These are phyloP conservation scores for Aphidoletes aphidimyza DNA, from an alignment of 2,888 invertebrate species.

Conservation along the genomic window DNA sequence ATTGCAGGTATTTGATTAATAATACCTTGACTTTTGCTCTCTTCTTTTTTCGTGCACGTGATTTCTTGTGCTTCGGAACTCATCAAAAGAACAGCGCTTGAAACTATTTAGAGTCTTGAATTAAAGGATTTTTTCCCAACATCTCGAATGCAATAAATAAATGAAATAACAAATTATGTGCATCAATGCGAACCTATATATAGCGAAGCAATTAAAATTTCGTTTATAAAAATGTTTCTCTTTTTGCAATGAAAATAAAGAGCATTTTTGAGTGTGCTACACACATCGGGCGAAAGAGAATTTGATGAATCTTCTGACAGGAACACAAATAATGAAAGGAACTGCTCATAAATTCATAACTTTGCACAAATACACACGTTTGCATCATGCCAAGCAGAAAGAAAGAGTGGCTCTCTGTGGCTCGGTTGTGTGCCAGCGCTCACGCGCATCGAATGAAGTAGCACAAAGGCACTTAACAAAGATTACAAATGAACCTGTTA, in stretches of 20 bases:
- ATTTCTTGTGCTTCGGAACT: background rate
- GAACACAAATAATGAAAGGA: background rate
- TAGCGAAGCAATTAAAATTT: background rate
- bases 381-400: too few relatives aligned
- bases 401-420: too few relatives aligned
- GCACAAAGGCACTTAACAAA: conserved; percentile 8
- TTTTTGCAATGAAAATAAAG: background rate
- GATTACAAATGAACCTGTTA: conserved; percentile 46
- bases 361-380: background rate
- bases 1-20: background rate
- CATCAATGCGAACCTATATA: too few relatives aligned
- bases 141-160: conserved; percentile 10
- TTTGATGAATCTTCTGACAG: conserved; percentile 10
- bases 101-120: background rate
- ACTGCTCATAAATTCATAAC: background rate
- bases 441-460: background rate
- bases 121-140: background rate
- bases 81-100: background rate
- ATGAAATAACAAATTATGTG: background rate
- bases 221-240: background rate
- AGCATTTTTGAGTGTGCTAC: background rate
- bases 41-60: too few relatives aligned
- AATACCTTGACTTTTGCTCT: background rate
- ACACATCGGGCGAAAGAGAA: background rate
- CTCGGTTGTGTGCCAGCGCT: background rate